Evolutionary conservation across 2,113 vertebrate genomes (phyloP).

Genomic region (Caloenas nicobarica): DNA sequence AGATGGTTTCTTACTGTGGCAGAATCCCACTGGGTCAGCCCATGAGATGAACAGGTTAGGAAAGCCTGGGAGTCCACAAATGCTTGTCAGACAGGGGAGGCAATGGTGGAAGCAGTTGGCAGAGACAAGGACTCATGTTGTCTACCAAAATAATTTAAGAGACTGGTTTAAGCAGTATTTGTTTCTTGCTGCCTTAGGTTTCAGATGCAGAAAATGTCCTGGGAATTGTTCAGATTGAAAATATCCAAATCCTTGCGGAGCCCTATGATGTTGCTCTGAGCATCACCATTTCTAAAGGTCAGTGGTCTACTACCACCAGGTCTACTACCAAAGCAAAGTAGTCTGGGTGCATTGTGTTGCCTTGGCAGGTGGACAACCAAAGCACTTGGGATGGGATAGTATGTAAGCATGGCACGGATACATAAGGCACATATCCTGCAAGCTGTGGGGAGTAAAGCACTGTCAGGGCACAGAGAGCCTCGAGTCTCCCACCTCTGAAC

Average conservation of each 20-base stretch:
- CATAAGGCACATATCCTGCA: rapidly evolving
- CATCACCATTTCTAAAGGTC: conserved; percentile 86
- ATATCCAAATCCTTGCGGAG: conserved; percentile 83
- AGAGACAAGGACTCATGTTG: background rate
- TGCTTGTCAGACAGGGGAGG: background rate
- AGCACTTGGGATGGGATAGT: background rate
- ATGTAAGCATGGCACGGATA: rapidly evolving
- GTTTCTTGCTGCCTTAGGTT: conserved; percentile 74
- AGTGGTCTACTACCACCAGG: background rate
- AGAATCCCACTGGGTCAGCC: background rate
- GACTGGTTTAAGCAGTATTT: background rate
- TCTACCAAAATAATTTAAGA: background rate
- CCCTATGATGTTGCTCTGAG: conserved; percentile 84
- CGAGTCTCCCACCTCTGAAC: background rate
- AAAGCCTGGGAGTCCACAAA: background rate
- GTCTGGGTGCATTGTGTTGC: background rate
- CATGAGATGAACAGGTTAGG: background rate
- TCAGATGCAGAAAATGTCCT: conserved; percentile 85
- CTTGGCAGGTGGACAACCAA: background rate
- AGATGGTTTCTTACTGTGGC: background rate
- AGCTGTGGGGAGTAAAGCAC: rapidly evolving
- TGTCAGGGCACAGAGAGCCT: background rate
- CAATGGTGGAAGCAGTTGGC: background rate
- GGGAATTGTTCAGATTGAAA: conserved; percentile 86
- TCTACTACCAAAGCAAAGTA: background rate